Evolutionary conservation across 2,888 invertebrate genomes (phyloP), one percentile per base, ranked within the genome.

Genomic region (Coleophora deauratella): DNA sequence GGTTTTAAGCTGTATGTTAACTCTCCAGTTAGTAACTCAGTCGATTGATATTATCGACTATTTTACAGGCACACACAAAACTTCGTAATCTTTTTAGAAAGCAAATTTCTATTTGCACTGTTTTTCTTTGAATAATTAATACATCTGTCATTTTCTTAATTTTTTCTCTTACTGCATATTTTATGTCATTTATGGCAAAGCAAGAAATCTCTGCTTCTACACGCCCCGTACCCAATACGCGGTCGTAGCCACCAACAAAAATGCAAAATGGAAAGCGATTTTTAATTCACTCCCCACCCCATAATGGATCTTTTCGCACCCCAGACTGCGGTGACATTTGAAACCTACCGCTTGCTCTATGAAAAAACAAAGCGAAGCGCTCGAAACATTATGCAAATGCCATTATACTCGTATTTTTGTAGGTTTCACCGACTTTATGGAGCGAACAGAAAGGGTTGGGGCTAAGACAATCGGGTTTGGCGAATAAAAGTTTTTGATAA

Each of bases 351-450:
- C 21, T 21, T 6, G 21, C 74, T 75, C 72, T 76, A 78, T 78
- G 79, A 81, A 82, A 85, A 84, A 84, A 82, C 80, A 84, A 81
- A 73, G 75, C 3, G 21, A 21, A 21, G 21, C 21, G 21, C 78
- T 68, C 52, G 61, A 74, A 80, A 84, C 76, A 79, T 80, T 84
- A 85, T 85, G 85, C 85, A 85, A 85, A 85, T 85, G 84, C 69
- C 81, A 79, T 80, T 79, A 81, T 81, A 79, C 73, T 72, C 73
- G 67, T 75, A 80, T 85, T 84, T 85, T 84, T 82, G 80, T 78
- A 71, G 74, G 71, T 74, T 80, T 77, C 72, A 69, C 68, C 66
- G 68, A 78, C 61, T 84, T 85, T 85, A 85, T 85, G 84, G 81
- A 65, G 70, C 82, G 78, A 66, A 70, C 63, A 73, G 75, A 80